These are phyloP conservation scores for Myotis vivesi DNA, from an alignment of 2,797 vertebrate genomes.

Conservation along the genomic window DNA sequence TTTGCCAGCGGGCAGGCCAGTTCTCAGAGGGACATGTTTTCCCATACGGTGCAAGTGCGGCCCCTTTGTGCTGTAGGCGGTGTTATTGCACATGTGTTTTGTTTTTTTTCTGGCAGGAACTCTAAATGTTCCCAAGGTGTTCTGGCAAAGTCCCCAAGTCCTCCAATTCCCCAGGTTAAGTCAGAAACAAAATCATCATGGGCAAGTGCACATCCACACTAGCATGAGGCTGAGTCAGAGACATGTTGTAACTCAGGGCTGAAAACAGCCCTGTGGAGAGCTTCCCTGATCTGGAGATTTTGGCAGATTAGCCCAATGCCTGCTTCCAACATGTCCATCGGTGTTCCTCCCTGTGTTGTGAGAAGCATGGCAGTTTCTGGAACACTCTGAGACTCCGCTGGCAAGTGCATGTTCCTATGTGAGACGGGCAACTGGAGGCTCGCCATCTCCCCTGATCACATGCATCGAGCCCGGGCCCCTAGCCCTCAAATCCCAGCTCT, in stretches of 20 bases:
- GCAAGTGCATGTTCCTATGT: neutral
- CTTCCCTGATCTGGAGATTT: neutral
- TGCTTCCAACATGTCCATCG: neutral
- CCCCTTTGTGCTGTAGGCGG: neutral
- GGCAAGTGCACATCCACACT: neutral
- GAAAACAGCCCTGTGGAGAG: neutral
- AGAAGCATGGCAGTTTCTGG: neutral
- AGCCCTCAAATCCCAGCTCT: neutral
- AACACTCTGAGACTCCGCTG: neutral
- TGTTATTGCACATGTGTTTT: neutral
- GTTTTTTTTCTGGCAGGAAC: neutral
- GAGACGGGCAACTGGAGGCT: neutral
- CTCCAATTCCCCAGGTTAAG: neutral
- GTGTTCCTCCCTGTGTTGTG: neutral
- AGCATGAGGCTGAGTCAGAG: slow-evolving; percentile 39
- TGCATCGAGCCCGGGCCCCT: neutral
- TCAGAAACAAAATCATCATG: neutral
- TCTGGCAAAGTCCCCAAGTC: neutral
- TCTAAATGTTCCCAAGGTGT: neutral
- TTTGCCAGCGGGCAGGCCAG: neutral
- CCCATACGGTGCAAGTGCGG: neutral
- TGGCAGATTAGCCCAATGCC: neutral
- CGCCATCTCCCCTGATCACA: accelerated
- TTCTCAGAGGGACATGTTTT: neutral
- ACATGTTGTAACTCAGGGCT: neutral